These are phyloP conservation scores for Bactericera cockerelli DNA, from an alignment of 1,140 invertebrate species.

Conservation along the genomic window DNA sequence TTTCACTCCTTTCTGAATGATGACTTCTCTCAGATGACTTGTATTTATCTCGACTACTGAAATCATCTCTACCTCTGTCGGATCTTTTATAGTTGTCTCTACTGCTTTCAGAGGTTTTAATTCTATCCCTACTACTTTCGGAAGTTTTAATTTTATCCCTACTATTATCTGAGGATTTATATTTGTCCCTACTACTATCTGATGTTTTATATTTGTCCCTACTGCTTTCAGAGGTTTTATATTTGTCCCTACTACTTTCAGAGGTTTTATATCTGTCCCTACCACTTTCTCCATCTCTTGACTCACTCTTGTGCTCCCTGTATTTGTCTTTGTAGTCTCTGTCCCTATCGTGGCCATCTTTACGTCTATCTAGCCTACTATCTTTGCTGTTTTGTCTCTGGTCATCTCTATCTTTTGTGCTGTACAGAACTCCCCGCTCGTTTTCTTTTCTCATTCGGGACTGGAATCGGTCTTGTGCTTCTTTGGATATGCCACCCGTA, in stretches of 20 bases:
- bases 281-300: neutral
- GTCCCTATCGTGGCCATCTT: conserved; percentile 23
- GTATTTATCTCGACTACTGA: conserved; percentile 25
- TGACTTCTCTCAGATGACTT: conserved; percentile 16
- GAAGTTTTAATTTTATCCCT: too few relatives aligned
- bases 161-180: conserved; percentile 18
- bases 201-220: conserved; percentile 25
- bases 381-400: conserved; percentile 39
- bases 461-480: conserved; percentile 53
- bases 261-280: neutral
- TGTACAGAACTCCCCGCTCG: conserved; percentile 35
- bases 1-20: conserved; percentile 14
- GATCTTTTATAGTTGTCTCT: conserved; percentile 6
- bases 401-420: conserved; percentile 36
- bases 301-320: conserved; percentile 17
- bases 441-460: conserved; percentile 43
- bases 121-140: conserved; percentile 24
- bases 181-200: conserved; percentile 21
- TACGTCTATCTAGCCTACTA: conserved; percentile 28
- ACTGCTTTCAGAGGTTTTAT: conserved; percentile 27
- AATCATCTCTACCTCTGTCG: too few relatives aligned
- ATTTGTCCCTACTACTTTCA: conserved; percentile 18
- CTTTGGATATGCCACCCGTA: conserved; percentile 73
- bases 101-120: conserved; percentile 21
- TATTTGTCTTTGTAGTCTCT: conserved; percentile 10